A percentile compares a stretch with the other conserved stretches of the same genome.
These are phyloP conservation scores for Troglohyphantes excavatus DNA, from an alignment of 2,888 invertebrate species.

Conservation along the genomic window DNA sequence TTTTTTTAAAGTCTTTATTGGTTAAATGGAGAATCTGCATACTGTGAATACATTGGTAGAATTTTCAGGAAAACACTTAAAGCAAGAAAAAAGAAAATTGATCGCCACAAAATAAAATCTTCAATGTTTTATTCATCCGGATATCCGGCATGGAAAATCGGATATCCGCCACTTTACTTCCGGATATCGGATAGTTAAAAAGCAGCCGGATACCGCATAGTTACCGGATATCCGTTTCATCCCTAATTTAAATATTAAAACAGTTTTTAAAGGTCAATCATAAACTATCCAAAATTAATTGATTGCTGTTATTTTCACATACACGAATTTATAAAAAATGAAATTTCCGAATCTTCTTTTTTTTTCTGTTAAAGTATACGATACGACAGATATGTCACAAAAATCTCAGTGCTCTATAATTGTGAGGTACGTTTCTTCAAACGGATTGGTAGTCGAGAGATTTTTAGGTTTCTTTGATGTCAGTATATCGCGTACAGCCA, in stretches of 20 bases:
- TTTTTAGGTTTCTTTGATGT: slow-evolving; percentile 1
- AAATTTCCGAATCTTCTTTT: background rate
- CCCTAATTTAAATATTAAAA: background rate
- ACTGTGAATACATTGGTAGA: too few relatives aligned
- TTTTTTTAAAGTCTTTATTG: too few relatives aligned
- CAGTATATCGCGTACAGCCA: background rate
- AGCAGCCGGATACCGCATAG: too few relatives aligned
- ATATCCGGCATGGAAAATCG: too few relatives aligned
- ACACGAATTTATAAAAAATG: background rate
- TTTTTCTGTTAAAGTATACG: background rate
- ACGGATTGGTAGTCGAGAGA: background rate
- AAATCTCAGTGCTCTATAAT: background rate
- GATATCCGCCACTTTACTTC: too few relatives aligned
- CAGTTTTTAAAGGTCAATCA: background rate
- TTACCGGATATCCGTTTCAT: too few relatives aligned
- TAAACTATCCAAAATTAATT: background rate
- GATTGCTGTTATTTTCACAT: background rate
- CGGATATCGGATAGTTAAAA: too few relatives aligned
- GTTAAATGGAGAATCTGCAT: too few relatives aligned
- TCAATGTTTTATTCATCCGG: too few relatives aligned
- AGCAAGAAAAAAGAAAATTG: too few relatives aligned
- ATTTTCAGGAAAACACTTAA: too few relatives aligned
- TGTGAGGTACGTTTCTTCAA: background rate
- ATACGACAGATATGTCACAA: background rate
- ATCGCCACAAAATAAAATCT: too few relatives aligned